Evolutionary conservation across 2,797 vertebrate species (phyloP).

Genomic region (Cottoperca gobio): DNA sequence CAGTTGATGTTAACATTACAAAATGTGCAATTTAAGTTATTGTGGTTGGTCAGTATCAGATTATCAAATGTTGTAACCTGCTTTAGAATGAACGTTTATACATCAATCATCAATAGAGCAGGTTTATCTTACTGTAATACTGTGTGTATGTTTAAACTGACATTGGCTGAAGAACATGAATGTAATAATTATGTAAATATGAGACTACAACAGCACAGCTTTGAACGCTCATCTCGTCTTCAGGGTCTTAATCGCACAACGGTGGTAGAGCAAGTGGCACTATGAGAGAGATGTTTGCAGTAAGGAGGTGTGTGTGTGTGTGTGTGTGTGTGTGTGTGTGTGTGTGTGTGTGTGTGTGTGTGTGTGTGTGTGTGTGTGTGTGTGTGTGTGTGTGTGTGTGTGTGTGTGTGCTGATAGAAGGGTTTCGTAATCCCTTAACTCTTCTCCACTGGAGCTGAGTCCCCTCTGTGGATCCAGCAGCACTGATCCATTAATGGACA

Average conservation of each 20-base stretch:
- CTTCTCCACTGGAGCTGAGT: conserved; percentile 21
- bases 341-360: too few relatives aligned
- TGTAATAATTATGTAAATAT: conserved; percentile 73
- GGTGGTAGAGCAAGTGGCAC: conserved; percentile 21
- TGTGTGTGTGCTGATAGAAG: conserved; percentile 27
- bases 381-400: conserved; percentile 13
- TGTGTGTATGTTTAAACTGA: conserved; percentile 48
- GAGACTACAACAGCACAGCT: conserved; percentile 44
- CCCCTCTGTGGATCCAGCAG: conserved; percentile 22
- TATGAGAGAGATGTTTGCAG: conserved; percentile 29
- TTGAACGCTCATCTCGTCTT: conserved; percentile 59
- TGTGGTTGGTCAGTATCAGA: conserved; percentile 51
- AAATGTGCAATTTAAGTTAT: conserved; percentile 60
- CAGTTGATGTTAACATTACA: conserved; percentile 45
- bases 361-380: conserved; percentile 7
- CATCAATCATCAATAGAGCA: conserved; percentile 36
- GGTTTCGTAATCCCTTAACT: conserved; percentile 54
- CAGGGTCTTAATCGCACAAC: conserved; percentile 72
- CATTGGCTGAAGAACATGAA: conserved; percentile 64
- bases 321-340: too few relatives aligned
- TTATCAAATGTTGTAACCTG: conserved; percentile 39
- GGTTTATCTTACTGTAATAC: conserved; percentile 44
- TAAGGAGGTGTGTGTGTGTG: conserved; percentile 4
- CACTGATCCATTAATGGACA: conserved; percentile 51
- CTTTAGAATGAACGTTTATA: conserved; percentile 27